Evolutionary conservation across 2,888 invertebrate species (phyloP).

Genomic region (Lumbricus terrestris): DNA sequence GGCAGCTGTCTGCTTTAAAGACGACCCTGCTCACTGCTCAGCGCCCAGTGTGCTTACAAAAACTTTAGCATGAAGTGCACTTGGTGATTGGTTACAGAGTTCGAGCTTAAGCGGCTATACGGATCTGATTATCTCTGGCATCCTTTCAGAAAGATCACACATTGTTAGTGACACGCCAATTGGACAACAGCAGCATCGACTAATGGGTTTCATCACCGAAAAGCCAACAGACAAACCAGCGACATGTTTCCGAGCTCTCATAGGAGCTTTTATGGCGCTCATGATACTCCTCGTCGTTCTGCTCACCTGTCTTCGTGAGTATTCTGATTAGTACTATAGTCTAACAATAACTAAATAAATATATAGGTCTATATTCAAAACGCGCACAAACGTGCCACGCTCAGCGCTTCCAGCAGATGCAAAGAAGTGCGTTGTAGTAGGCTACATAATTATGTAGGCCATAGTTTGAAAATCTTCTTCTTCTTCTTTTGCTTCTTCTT

Average conservation of each 20-base stretch:
- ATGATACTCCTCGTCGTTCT: slow-evolving; percentile 20
- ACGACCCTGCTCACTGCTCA: no score
- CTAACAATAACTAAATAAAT: no score
- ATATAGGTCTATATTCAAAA: no score
- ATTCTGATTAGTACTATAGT: no score
- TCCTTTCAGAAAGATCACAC: not conserved
- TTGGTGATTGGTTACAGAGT: not conserved
- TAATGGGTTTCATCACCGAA: not conserved
- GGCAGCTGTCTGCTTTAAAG: not conserved
- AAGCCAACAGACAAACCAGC: not conserved
- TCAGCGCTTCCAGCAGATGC: no score
- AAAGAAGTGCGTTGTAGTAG: no score
- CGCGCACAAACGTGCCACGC: no score
- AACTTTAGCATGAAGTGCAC: no score
- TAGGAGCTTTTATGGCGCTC: not conserved
- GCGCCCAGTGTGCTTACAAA: no score
- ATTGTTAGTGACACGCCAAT: not conserved
- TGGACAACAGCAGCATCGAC: not conserved
- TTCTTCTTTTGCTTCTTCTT: no score
- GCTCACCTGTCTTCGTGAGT: slow-evolving; percentile 22
- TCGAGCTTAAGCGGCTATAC: not conserved
- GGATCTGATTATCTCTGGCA: not conserved
- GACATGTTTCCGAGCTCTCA: not conserved
- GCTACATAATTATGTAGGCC: no score
- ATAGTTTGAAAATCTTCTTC: no score